Conservation (phyloP, 2,797 vertebrate genomes). For the Lindbergichthys nudifrons region DNA sequence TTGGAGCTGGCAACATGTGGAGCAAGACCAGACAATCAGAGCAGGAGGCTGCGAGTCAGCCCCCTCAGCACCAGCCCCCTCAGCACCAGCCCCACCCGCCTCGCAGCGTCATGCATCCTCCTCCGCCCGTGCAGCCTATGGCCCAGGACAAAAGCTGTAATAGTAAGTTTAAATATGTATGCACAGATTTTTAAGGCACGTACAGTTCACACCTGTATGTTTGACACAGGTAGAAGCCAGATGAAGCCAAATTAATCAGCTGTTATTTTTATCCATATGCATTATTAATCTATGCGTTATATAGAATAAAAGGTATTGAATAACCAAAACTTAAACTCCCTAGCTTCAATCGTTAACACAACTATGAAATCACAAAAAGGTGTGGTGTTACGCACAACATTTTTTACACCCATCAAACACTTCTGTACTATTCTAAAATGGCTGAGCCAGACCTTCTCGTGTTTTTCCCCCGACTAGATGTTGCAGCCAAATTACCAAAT, state of each 20-base stretch:
- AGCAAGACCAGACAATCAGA: constrained; percentile 90
- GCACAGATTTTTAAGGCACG: neutral
- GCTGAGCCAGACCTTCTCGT: neutral
- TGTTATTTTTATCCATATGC: neutral
- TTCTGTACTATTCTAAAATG: neutral
- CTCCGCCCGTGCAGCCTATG: constrained; percentile 69
- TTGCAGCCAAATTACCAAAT: neutral
- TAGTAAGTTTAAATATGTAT: constrained; percentile 61
- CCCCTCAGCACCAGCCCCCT: constrained; percentile 74
- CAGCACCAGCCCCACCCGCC: constrained; percentile 71
- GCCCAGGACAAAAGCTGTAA: constrained; percentile 68
- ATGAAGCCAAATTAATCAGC: neutral
- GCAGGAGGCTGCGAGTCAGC: constrained; percentile 83
- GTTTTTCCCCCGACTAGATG: neutral
- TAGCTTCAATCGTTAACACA: neutral
- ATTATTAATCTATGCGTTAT: neutral
- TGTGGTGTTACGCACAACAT: neutral
- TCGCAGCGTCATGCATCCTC: constrained; percentile 63
- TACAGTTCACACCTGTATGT: neutral
- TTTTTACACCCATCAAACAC: neutral
- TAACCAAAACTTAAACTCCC: neutral
- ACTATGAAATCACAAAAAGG: neutral
- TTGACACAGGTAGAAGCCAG: neutral
- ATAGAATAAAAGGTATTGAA: neutral
- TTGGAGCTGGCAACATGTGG: constrained; percentile 94